Evolutionary conservation across 2,113 vertebrate species (phyloP).

Genomic region (Pangasianodon gigas): DNA sequence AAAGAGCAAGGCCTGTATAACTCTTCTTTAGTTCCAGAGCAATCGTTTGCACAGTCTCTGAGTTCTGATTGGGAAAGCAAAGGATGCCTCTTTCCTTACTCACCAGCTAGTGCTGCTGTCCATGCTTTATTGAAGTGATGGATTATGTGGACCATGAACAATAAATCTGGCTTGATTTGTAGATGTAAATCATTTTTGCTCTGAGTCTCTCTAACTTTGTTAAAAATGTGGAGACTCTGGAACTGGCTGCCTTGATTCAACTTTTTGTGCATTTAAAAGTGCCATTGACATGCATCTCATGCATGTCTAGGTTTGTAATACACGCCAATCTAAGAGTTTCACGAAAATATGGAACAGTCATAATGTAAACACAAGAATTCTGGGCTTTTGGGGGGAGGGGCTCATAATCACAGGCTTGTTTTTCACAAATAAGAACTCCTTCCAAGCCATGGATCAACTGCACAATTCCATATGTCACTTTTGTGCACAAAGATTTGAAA

Average conservation of each 20-base stretch:
- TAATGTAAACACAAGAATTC: background rate
- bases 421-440: background rate
- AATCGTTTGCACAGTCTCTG: conserved; percentile 53
- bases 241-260: background rate
- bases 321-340: background rate
- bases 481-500: background rate
- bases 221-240: conserved; percentile 23
- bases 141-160: conserved; percentile 37
- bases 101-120: conserved; percentile 24
- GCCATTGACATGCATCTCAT: background rate
- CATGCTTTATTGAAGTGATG: conserved; percentile 39
- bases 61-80: conserved; percentile 50
- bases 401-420: background rate
- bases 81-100: conserved; percentile 36
- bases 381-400: background rate
- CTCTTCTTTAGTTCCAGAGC: conserved; percentile 45
- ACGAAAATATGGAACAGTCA: background rate
- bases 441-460: background rate
- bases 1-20: conserved; percentile 44
- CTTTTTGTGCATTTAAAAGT: background rate
- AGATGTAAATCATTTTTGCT: conserved; percentile 26
- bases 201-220: conserved; percentile 19
- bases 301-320: background rate
- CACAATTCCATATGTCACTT: background rate
- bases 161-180: conserved; percentile 44